Evolutionary conservation across 2,113 vertebrate genomes (phyloP), one percentile per base, ranked within the genome.

Genomic region (Cepphus grylle): DNA sequence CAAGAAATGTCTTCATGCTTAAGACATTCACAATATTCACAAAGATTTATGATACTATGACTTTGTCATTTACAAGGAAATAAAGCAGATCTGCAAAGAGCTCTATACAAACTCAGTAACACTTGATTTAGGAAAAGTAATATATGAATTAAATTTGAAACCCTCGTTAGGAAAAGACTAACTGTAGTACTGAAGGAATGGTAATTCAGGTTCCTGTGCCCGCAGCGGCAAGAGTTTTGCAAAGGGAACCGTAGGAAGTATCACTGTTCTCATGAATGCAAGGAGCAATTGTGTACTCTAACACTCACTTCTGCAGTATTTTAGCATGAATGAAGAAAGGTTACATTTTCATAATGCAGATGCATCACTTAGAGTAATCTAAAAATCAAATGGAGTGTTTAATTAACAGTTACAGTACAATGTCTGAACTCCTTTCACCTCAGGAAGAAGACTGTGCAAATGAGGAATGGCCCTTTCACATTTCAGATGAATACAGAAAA

Each of bases 361-460:
- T 42, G 80, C 52, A 43, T 95, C 89, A 86, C 53, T 81, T 69
- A 81, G 36, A 66, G 71, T 92, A 96, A 95, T 96, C 82, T 94
- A 71, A 95, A 96, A 97, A 96, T 95, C 91, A 97, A 97, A 93
- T 23, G 73, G 67, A 96, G 88, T 96, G 93, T 90, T 94, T 96
- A 97, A 97, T 97, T 96, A 98, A 95, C 84, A 96, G 96, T 67
- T 90, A 88, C 7, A 97, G 80, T 40, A 65, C 80, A 96, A 84
- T 85, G 43, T 52, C 76, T 96, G 93, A 96, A 88, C 80, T 94
- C 61, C 70, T 38, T 90, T 94, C 82, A 95, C 96, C 93, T 90
- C 91, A 95, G 73, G 67, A 97, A 93, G 95, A 94, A 69, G 52
- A 92, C 67, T 87, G 80, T 86, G 77, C 83, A 96, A 96, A 94